These are phyloP conservation scores for Scolopax rusticola DNA, from an alignment of 2,797 vertebrate species.

Conservation along the genomic window DNA sequence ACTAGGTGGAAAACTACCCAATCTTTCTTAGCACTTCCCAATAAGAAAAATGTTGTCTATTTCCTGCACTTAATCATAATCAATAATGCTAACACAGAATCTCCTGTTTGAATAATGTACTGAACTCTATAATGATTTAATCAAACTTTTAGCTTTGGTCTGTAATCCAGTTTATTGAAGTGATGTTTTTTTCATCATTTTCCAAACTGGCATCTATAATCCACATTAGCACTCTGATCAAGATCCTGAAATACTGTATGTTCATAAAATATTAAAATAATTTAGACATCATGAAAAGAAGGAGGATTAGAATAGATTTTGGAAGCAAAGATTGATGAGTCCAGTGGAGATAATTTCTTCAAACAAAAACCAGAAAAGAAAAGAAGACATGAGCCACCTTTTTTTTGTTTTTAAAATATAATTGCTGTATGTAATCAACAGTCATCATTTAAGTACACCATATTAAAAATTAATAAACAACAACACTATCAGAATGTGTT, in stretches of 20 bases:
- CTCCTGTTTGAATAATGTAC: neutral
- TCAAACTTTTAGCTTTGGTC: neutral
- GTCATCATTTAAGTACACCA: neutral
- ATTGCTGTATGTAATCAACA: neutral
- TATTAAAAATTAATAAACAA: neutral
- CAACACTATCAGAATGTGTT: neutral
- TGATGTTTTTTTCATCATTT: neutral
- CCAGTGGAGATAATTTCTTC: neutral
- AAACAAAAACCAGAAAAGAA: neutral
- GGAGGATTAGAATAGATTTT: neutral
- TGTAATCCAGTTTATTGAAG: neutral
- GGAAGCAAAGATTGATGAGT: neutral
- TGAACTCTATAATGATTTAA: neutral
- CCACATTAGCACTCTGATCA: neutral
- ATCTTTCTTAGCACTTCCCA: neutral
- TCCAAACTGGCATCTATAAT: neutral
- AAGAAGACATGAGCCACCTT: rapidly evolving
- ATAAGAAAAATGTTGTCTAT: neutral
- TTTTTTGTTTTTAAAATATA: neutral
- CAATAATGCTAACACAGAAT: neutral
- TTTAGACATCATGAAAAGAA: neutral
- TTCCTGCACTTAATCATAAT: neutral
- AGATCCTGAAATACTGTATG: neutral
- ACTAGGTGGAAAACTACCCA: neutral
- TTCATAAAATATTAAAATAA: neutral